Base-by-base conservation (phyloP, 1,140 invertebrate genomes). In the Tetragonula clypearis region DNA sequence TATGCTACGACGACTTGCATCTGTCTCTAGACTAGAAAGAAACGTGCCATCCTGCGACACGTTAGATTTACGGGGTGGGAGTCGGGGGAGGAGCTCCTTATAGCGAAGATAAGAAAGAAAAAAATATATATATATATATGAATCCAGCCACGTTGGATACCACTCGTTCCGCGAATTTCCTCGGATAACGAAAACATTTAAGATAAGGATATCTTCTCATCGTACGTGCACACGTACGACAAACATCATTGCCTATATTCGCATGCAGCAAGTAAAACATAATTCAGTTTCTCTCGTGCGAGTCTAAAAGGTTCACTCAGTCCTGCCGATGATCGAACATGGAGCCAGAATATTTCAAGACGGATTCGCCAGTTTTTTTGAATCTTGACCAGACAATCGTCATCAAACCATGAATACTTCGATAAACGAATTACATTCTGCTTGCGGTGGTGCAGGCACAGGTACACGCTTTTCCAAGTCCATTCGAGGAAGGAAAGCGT, bases 381-480 rank as follows among this genome's bases (percentile, higher is more conserved):
- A 60, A 23, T 62, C 55, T 82, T 35, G 60, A 65, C 68, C 74
- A 49, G 26, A 53, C 2, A 23, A 41, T 75, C 56, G 15, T 73
- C 41, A 79, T 92, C 88, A 92, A 56, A 94, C 91, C 89, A 94
- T 93, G 85, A 95, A 95, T n/a, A 96, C 90, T 82, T 96, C 96
- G 23, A 96, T 94, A 87, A 95, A 95, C 53, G 96, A 94, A 88
- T 95, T 96, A 84, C 96, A 96, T 21, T 96, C 95, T 55, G 95
- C 95, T 86, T 96, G 95, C 6, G 96, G 94, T 78, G 95, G 95
- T 62, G 94, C 95, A 88, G 95, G 95, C 85, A 93, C 93, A 66
- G 96, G 94, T 80, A 96, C 95, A 65, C 96, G 94, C 88, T 97
- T 96, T 14, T 96, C 96, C 86, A 96, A 93, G 19, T 94, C 93